Evolutionary conservation across 2,113 vertebrate genomes (phyloP).

Genomic region (Regulus satrapa): DNA sequence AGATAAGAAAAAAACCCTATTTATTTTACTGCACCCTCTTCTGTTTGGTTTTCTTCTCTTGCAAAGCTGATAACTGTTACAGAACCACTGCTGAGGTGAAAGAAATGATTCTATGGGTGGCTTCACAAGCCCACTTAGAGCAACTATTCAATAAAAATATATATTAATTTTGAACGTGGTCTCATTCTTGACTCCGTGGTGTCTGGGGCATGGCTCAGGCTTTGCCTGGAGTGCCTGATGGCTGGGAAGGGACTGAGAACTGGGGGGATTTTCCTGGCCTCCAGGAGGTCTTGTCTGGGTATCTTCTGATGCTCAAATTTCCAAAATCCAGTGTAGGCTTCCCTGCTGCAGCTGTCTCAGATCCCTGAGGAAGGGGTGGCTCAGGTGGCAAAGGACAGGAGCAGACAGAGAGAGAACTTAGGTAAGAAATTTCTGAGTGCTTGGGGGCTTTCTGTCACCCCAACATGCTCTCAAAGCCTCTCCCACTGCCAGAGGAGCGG

Average conservation of each 20-base stretch:
- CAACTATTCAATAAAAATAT: constrained; percentile 70
- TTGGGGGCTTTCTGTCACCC: neutral
- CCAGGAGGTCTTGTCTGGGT: neutral
- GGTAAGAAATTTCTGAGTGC: neutral
- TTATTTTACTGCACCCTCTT: constrained; percentile 67
- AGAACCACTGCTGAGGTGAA: constrained; percentile 63
- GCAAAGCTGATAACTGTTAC: constrained; percentile 58
- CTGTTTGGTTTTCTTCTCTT: constrained; percentile 41
- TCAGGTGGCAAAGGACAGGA: neutral
- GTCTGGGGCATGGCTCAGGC: neutral
- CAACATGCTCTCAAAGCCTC: neutral
- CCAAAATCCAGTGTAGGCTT: neutral
- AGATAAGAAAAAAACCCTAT: constrained; percentile 56
- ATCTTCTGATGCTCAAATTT: neutral
- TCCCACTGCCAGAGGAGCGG: neutral
- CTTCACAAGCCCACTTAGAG: constrained; percentile 52
- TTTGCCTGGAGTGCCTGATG: neutral
- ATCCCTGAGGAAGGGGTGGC: neutral
- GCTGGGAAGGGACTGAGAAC: neutral
- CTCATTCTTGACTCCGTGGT: neutral
- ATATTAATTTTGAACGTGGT: constrained; percentile 49
- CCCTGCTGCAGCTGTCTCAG: neutral
- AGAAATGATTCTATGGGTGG: constrained; percentile 57
- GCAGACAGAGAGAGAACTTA: neutral
- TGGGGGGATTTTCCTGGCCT: neutral